Conservation (phyloP, 1,140 invertebrate genomes). For the Neodiprion fabricii region DNA sequence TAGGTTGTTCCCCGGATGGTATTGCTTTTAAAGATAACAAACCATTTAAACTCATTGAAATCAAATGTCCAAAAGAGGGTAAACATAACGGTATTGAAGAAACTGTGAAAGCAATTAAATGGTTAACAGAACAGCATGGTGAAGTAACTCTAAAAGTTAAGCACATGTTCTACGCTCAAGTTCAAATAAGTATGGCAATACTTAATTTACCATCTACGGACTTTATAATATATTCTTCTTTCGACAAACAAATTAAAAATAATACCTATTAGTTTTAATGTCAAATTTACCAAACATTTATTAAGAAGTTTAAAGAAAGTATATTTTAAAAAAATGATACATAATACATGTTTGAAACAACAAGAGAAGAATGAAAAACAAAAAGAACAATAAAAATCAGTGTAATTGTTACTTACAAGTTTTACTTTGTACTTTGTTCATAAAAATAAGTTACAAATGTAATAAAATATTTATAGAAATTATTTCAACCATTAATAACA, state of each 20-base stretch:
- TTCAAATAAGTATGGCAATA: constrained; percentile 21
- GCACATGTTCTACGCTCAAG: constrained; percentile 20
- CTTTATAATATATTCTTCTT: constrained; percentile 20
- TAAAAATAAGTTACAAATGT: constrained; percentile 10
- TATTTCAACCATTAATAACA: background rate
- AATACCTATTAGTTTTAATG: constrained; percentile 12
- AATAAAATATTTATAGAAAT: constrained; percentile 9
- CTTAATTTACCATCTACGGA: constrained; percentile 17
- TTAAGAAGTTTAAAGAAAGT: background rate
- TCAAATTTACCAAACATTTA: constrained; percentile 9
- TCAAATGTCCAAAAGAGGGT: background rate
- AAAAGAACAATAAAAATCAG: constrained; percentile 7
- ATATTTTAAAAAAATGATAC: constrained; percentile 10
- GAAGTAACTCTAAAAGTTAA: constrained; percentile 9
- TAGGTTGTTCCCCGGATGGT: constrained; percentile 17
- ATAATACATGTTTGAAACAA: constrained; percentile 10
- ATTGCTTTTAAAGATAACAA: constrained; percentile 13
- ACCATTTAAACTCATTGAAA: constrained; percentile 9
- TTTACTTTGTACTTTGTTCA: background rate
- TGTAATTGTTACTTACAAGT: constrained; percentile 12
- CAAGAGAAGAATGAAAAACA: constrained; percentile 7
- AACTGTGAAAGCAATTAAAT: constrained; percentile 7
- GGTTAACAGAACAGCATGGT: constrained; percentile 6
- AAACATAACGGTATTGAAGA: background rate
- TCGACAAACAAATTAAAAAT: constrained; percentile 6